phyloP scores from a whole-genome alignment of 1,140 invertebrate genomes.

The Lordiphosa collinella region DNA sequence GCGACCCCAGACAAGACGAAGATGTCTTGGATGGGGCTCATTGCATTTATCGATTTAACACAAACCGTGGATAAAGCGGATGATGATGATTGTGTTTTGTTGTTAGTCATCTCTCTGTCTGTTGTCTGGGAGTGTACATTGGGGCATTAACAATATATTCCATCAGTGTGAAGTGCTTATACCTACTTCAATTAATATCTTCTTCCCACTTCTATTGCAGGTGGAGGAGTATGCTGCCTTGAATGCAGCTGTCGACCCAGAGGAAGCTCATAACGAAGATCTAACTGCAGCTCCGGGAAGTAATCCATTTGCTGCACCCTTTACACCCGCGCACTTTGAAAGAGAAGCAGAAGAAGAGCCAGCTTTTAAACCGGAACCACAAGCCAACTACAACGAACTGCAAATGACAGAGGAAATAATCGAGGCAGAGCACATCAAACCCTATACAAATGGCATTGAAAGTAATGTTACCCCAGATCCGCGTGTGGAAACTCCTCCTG shows the following conservation, averaged over 20 bases:
- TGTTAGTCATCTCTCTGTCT: constrained; percentile 36
- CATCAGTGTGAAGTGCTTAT: constrained; percentile 5
- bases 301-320: constrained; percentile 54
- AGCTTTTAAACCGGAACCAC: constrained; percentile 17
- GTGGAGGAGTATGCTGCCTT: constrained; percentile 60
- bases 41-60: constrained; percentile 69
- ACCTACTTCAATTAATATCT: constrained; percentile 1
- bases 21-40: constrained; percentile 41
- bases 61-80: constrained; percentile 1
- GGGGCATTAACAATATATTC: too few species aligned
- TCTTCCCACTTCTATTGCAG: constrained; percentile 23
- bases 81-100: constrained; percentile 40
- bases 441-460: constrained; percentile 22
- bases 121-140: constrained; percentile 10
- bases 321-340: constrained; percentile 22
- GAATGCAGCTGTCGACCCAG: constrained; percentile 38
- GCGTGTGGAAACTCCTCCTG: neutral
- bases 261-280: constrained; percentile 20
- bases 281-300: constrained; percentile 6
- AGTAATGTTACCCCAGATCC: constrained; percentile 27
- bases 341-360: constrained; percentile 6
- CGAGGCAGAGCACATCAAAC: constrained; percentile 22
- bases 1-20: constrained; percentile 17
- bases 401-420: constrained; percentile 36
- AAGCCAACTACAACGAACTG: constrained; percentile 31